Percentiles rank a stretch among this genome's conserved stretches.
Evolutionary conservation across 2,888 invertebrate genomes (phyloP).

Genomic region (Eristalis tenax): DNA sequence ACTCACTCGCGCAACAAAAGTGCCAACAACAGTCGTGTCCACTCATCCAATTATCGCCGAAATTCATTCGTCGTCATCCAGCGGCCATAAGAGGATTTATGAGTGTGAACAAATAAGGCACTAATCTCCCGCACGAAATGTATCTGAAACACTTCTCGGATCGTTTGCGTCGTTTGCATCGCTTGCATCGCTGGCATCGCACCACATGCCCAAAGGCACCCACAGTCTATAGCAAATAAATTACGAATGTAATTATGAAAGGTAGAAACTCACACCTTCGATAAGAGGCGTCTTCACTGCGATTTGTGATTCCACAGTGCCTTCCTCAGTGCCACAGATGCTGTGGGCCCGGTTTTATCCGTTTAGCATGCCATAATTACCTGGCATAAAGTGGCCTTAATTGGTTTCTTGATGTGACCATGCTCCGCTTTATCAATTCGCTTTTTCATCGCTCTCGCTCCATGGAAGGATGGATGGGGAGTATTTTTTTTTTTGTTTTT

Average conservation of each 20-base stretch:
- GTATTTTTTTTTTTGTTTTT: background rate
- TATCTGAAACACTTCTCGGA: background rate
- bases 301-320: constrained; percentile 2
- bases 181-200: background rate
- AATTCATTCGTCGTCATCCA: constrained; percentile 32
- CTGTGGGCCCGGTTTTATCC: constrained; percentile 68
- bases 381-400: constrained; percentile 72
- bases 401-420: constrained; percentile 73
- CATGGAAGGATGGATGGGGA: background rate
- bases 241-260: constrained; percentile 72
- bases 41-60: constrained; percentile 64
- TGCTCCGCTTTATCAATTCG: constrained; percentile 72
- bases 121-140: constrained; percentile 64
- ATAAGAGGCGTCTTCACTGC: constrained; percentile 62
- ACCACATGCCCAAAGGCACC: constrained; percentile 1
- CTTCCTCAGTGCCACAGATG: constrained; percentile 39
- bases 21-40: constrained; percentile 23
- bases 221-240: constrained; percentile 52
- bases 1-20: background rate
- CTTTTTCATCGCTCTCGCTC: constrained; percentile 40
- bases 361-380: constrained; percentile 73
- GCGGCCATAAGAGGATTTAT: constrained; percentile 55
- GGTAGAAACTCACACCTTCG: constrained; percentile 71
- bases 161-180: background rate
- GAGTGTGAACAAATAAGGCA: constrained; percentile 68